Base-by-base conservation (phyloP, 2,888 invertebrate species). In the Drosophila falleni region DNA sequence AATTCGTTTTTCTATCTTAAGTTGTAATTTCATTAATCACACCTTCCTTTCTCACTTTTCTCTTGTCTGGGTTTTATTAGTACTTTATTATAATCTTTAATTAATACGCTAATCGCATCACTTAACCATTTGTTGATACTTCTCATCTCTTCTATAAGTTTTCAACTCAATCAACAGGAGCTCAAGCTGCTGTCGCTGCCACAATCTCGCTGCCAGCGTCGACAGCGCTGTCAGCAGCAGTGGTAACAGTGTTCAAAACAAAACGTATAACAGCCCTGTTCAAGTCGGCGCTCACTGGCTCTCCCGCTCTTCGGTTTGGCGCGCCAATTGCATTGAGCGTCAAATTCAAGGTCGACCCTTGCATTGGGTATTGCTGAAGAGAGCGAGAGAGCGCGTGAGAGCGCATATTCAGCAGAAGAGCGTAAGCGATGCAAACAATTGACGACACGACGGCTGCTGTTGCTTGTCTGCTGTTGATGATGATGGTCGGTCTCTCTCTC, bases 281-380 rank as follows among this genome's bases (percentile, higher is more conserved):
- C 55, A 31, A 39, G 46, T 42, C 51, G 42, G 39, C 39, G 58
- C 60, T 53, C 77, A 56, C 46, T 49, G 5, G 31, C 56, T 61
- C 56, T 50, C 15, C 6, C 31, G 19, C 60, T 50, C 50, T 35
- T 19, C 5, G 8, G 11, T 15, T 44, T 44, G 10, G 33, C 41
- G 23, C 33, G 29, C 29, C 55, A 63, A 65, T 8, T 75, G 67
- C 78, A 78, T 55, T 71, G 50, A 79, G 77, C 51, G 62, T 31
- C 72, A 61, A 78, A 86, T 86, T 86, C 85, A 86, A 86, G 85
- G 85, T 86, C 85, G 85, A 73, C 61, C 63, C 77, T 51, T 66
- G 65, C 46, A 65, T 9, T 35, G 23, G 29, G 39, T 19, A 78
- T 62, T 26, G 86, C 86, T 86, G 79, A 86, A 50, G 44, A 56